Evolutionary conservation across 2,797 vertebrate genomes (phyloP), one percentile per base, ranked within the genome.

Genomic region (Cossypha caffra): DNA sequence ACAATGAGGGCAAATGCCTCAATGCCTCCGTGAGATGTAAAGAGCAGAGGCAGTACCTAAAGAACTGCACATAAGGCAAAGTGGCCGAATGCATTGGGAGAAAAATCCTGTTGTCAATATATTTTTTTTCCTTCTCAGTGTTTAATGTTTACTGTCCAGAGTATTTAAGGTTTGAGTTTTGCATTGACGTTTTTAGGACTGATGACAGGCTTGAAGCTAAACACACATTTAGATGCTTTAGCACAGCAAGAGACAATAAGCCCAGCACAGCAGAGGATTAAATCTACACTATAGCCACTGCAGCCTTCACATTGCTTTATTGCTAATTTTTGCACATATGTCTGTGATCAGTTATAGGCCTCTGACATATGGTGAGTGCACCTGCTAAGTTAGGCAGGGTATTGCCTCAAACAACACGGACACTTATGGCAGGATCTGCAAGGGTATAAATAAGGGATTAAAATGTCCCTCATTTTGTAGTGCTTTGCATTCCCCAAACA

Each of bases 261-360:
- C 72, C 45, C 86, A 66, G 86, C 91, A 88, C 75, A 93, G 92
- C 76, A 88, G 86, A 89, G 89, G 84, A 88, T 86, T 87, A 80
- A 90, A 90, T 75, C 72, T 78, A 61, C 58, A 40, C 90, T 55
- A 14, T 1, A 72, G 76, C 77, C 76, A 48, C 83, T 61, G 9
- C 84, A 94, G 84, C 35, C 35, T 77, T 76, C 9, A 2, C 58
- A 1, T 55, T 45, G 82, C 89, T 92, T 96, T 91, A 92, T 52
- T 86, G 91, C 75, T 91, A 83, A 91, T 95, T 96, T 93, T 68
- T 91, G 84, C 91, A 69, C 94, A 87, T 88, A 95, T 94, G 85
- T 66, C 81, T 62, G 86, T 73, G 82, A 92, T 94, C 89, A 94
- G 58, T 93, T 78, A 80, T 76, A 59, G 62, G 69, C 40, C 81